These are phyloP conservation scores for Petromus typicus DNA, from an alignment of 2,113 vertebrate genomes.

Conservation along the genomic window DNA sequence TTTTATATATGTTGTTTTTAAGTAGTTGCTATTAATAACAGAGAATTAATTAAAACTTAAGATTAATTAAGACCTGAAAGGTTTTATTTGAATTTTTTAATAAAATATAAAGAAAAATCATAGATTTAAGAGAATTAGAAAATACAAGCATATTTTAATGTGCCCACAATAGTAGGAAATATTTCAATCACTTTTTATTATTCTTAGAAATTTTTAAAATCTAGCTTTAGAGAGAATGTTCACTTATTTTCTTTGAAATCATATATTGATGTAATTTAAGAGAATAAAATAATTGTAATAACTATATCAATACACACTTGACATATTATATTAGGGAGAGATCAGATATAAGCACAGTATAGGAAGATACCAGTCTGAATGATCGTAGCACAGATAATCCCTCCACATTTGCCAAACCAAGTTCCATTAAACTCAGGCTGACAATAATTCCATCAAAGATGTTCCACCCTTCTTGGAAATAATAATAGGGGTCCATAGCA, in stretches of 20 bases:
- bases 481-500: constrained; percentile 96
- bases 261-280: constrained; percentile 36
- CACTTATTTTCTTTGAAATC: constrained; percentile 21
- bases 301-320: not conserved
- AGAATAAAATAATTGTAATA: constrained; percentile 10
- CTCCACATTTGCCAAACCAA: constrained; percentile 89
- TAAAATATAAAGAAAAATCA: not conserved
- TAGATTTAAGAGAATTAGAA: constrained; percentile 50
- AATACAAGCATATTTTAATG: not conserved
- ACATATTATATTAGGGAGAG: not conserved
- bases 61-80: not conserved
- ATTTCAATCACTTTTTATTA: constrained; percentile 29
- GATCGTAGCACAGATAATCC: constrained; percentile 96
- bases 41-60: not conserved
- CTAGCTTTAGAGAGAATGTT: not conserved
- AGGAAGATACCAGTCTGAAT: constrained; percentile 94
- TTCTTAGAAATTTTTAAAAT: constrained; percentile 25
- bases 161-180: not conserved
- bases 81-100: constrained; percentile 37
- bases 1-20: constrained; percentile 22
- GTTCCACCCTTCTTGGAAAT: constrained; percentile 98
- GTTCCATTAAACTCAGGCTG: constrained; percentile 95
- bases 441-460: constrained; percentile 98
- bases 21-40: not conserved
- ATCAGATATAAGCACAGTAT: not conserved